A percentile compares a stretch with the other conserved stretches of the same genome.
phyloP scores from a whole-genome alignment of 2,888 invertebrate species.

The Agriopis marginaria region DNA sequence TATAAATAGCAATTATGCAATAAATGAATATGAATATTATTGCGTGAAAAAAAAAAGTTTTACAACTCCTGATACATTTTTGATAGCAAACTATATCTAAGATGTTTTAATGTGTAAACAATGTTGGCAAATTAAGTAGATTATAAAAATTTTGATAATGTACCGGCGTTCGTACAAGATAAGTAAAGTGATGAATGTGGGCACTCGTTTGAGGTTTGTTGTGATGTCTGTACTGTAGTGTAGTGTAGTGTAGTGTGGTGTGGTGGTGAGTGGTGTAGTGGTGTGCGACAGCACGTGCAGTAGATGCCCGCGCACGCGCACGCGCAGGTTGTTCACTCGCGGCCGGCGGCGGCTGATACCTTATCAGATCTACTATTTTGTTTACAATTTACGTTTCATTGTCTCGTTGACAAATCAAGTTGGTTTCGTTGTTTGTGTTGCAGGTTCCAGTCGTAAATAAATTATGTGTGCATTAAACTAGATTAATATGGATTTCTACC shows the following conservation, averaged over 20 bases:
- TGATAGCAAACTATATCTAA: conserved; percentile 5
- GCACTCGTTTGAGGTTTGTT: too few species aligned
- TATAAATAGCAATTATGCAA: too few species aligned
- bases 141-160: not conserved
- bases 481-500: not conserved
- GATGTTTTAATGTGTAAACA: not conserved
- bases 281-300: conserved; percentile 2
- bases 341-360: conserved; percentile 6
- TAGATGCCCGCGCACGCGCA: conserved; percentile 41
- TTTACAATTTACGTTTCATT: conserved; percentile 12
- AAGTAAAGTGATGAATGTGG: too few species aligned
- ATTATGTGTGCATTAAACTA: conserved; percentile 3
- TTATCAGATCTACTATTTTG: conserved; percentile 33
- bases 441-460: conserved; percentile 6
- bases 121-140: not conserved
- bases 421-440: conserved; percentile 28
- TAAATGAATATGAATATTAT: too few species aligned
- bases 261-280: too few species aligned
- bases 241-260: too few species aligned
- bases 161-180: too few species aligned
- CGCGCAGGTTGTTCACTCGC: conserved; percentile 32
- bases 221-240: too few species aligned
- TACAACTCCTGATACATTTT: conserved; percentile 7
- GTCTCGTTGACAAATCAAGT: conserved; percentile 34
- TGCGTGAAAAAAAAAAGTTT: too few species aligned